Evolutionary conservation across 2,888 invertebrate genomes (phyloP).

Genomic region (Margaritifera margaritifera): DNA sequence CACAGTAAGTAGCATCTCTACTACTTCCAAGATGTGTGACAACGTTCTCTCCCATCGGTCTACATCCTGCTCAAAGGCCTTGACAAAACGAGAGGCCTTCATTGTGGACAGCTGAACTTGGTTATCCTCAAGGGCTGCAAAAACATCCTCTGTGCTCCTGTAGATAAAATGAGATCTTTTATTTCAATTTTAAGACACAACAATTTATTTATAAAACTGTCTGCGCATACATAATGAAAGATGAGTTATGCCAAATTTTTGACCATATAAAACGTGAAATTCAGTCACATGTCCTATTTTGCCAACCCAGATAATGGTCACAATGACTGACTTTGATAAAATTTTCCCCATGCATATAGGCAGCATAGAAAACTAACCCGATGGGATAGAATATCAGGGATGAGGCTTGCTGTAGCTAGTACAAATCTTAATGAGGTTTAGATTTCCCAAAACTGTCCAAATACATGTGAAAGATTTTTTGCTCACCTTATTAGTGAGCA

Average conservation of each 20-base stretch:
- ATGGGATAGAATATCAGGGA: too few relatives aligned
- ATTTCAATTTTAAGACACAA: neutral
- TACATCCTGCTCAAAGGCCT: constrained; percentile 87
- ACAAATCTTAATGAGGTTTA: too few relatives aligned
- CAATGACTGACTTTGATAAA: too few relatives aligned
- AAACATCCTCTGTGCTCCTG: constrained; percentile 82
- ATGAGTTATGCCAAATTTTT: neutral
- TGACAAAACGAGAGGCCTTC: constrained; percentile 87
- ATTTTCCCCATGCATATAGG: too few relatives aligned
- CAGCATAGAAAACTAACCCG: too few relatives aligned
- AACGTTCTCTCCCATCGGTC: constrained; percentile 90
- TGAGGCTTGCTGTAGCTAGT: too few relatives aligned
- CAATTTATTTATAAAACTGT: neutral
- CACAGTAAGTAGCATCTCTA: constrained; percentile 86
- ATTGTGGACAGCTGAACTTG: constrained; percentile 87
- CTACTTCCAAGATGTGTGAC: constrained; percentile 85
- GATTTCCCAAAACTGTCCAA: too few relatives aligned
- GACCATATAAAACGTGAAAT: neutral
- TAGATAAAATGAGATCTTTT: constrained; percentile 3
- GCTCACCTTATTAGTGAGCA: too few relatives aligned
- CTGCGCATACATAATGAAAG: neutral
- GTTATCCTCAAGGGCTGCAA: constrained; percentile 87
- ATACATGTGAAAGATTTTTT: too few relatives aligned
- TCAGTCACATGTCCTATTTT: too few relatives aligned
- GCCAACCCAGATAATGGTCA: too few relatives aligned